Conservation (phyloP, 1,140 invertebrate genomes). For the Listronotus bonariensis region DNA sequence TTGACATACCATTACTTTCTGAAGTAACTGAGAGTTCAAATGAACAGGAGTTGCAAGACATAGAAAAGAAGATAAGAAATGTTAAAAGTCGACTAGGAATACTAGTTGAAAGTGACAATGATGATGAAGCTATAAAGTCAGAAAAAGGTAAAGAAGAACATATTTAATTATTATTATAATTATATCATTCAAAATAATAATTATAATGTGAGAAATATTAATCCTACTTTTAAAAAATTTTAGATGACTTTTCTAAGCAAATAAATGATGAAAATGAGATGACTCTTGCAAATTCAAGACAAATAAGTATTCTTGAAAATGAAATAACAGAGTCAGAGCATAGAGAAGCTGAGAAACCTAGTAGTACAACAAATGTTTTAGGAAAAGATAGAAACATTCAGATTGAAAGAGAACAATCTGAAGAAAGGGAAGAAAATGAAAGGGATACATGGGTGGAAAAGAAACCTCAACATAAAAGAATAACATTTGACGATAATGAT, state of each 20-base stretch:
- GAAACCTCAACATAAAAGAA: slow-evolving; percentile 41
- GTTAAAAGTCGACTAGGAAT: slow-evolving; percentile 61
- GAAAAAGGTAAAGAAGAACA: slow-evolving; percentile 45
- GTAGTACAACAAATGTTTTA: background rate
- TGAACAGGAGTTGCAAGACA: slow-evolving; percentile 61
- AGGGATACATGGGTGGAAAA: slow-evolving; percentile 3
- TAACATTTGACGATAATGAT: slow-evolving; percentile 38
- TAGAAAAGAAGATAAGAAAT: slow-evolving; percentile 62
- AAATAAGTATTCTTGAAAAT: slow-evolving; percentile 21
- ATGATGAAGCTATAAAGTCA: slow-evolving; percentile 62
- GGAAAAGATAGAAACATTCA: slow-evolving; percentile 1
- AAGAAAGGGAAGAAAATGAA: background rate
- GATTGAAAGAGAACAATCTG: background rate
- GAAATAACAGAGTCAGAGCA: slow-evolving; percentile 5
- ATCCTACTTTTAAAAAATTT: background rate
- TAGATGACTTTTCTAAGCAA: background rate
- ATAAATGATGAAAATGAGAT: background rate
- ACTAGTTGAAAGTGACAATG: slow-evolving; percentile 60
- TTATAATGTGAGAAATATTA: too few relatives aligned
- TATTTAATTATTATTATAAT: too few relatives aligned
- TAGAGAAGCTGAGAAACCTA: background rate
- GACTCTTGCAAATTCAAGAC: slow-evolving; percentile 2
- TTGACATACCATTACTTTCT: slow-evolving; percentile 57
- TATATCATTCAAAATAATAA: too few relatives aligned
- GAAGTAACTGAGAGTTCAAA: slow-evolving; percentile 56